These are phyloP conservation scores for Tenthredo notha DNA, from an alignment of 2,888 invertebrate species.

Conservation along the genomic window DNA sequence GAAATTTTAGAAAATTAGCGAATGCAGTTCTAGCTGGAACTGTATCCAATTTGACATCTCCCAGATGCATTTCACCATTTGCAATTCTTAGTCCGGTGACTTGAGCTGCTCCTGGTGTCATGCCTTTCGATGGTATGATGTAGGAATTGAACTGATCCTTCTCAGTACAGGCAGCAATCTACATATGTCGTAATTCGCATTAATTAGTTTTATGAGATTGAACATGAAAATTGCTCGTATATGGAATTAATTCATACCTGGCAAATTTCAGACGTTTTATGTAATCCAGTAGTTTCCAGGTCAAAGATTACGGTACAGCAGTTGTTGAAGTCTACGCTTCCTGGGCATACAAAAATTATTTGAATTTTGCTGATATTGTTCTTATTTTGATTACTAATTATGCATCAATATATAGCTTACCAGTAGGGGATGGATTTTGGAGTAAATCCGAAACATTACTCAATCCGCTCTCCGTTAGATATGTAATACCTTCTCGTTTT, in stretches of 20 bases:
- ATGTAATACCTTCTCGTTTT: slow-evolving; percentile 57
- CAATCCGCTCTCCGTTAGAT: slow-evolving; percentile 54
- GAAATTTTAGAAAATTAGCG: slow-evolving; percentile 37
- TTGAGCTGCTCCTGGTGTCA: slow-evolving; percentile 37
- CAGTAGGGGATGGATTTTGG: not conserved
- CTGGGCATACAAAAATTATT: not conserved
- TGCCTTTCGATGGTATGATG: slow-evolving; percentile 54
- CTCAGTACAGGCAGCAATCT: slow-evolving; percentile 55
- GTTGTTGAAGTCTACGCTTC: slow-evolving; percentile 32
- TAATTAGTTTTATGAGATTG: too few species aligned
- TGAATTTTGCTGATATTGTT: too few species aligned
- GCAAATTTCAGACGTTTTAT: slow-evolving; percentile 53
- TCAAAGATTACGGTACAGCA: slow-evolving; percentile 53
- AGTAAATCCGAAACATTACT: slow-evolving; percentile 33
- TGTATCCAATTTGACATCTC: slow-evolving; percentile 46
- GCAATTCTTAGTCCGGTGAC: slow-evolving; percentile 52
- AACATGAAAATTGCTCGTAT: too few species aligned
- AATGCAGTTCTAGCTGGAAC: slow-evolving; percentile 44
- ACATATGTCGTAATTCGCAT: not conserved
- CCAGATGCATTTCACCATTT: slow-evolving; percentile 50
- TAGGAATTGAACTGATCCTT: slow-evolving; percentile 51
- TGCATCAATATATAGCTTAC: not conserved
- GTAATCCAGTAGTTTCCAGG: slow-evolving; percentile 55
- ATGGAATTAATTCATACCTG: slow-evolving; percentile 46
- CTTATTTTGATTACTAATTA: not conserved